Evolutionary conservation across 2,888 invertebrate genomes (phyloP).

Genomic region (Mythimna ferrago): DNA sequence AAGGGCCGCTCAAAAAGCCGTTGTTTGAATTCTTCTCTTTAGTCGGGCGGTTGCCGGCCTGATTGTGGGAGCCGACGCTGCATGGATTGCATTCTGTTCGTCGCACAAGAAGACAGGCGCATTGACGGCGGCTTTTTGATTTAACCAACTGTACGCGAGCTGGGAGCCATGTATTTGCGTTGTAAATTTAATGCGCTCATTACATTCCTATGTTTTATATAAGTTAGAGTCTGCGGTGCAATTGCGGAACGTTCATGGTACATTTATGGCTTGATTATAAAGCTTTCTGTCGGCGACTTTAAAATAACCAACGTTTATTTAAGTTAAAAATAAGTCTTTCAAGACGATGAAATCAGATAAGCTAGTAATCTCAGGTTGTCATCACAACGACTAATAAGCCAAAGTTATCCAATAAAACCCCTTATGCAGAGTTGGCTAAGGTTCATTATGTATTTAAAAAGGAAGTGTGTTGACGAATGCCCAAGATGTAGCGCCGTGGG

Average conservation of each 20-base stretch:
- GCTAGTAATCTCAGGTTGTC: constrained; percentile 84
- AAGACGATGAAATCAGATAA: constrained; percentile 87
- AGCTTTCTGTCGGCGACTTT: constrained; percentile 60
- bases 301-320: constrained; percentile 70
- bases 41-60: constrained; percentile 79
- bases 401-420: constrained; percentile 70
- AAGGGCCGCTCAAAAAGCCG: constrained; percentile 86
- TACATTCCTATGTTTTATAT: constrained; percentile 71
- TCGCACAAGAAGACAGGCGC: constrained; percentile 82
- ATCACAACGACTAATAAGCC: constrained; percentile 81
- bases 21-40: constrained; percentile 89
- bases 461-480: constrained; percentile 81
- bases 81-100: constrained; percentile 85
- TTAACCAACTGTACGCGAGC: constrained; percentile 74
- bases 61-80: constrained; percentile 84
- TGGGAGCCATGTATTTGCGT: constrained; percentile 70
- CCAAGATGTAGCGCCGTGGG: constrained; percentile 84
- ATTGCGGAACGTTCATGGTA: constrained; percentile 64
- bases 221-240: constrained; percentile 57
- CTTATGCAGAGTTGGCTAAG: constrained; percentile 74
- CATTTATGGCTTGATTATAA: constrained; percentile 63
- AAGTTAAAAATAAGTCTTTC: constrained; percentile 81
- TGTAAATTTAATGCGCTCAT: constrained; percentile 76
- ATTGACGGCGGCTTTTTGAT: constrained; percentile 84
- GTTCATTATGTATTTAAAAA: constrained; percentile 73